Base-by-base conservation (phyloP, 2,797 vertebrate species). In the Sciaenops ocellatus region DNA sequence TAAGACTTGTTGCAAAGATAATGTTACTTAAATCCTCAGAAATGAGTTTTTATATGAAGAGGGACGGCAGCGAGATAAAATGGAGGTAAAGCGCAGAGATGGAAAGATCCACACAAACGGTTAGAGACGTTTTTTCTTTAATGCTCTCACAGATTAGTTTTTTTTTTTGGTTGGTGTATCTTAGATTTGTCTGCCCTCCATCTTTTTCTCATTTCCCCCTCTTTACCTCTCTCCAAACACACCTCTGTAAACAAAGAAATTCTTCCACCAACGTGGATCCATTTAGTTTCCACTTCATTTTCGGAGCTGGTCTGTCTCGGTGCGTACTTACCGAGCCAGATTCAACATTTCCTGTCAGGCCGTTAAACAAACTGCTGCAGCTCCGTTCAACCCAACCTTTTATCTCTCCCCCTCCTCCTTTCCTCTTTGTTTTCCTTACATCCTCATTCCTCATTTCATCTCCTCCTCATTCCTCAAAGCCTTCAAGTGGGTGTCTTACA, bases 281-380 rank as follows among this genome's bases (percentile, higher is more conserved):
- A 9, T 86, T 85, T 73, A 72, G 80, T 64, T 65, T 76, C 79
- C 72, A 57, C 80, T 82, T 76, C 17, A 41, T 78, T 73, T 70
- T 66, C 1, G 1, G 59, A 70, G 71, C 70, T 0, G 10, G 11
- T 17, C 20, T 0, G 76, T 73, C 66, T 87, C 55, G 12, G 52
- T 3, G 6, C 17, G 0, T 0, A 17, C 81, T 46, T 76, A 89
- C 60, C 59, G 38, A 76, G 77, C 59, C 83, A 46, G 52, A 82
- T 84, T 78, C 85, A 86, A 75, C 79, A 69, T 74, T 82, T 80
- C 74, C 82, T 71, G 79, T 74, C 81, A 15, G 79, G 70, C 67
- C n/a, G 67, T 84, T 82, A 78, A 87, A 82, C 79, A 85, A 87
- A 82, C 74, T 0, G 20, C 81, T 24, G 73, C 71, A 18, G 68